Percentiles rank a stretch among this genome's conserved stretches.
phyloP scores from a whole-genome alignment of 2,888 invertebrate species.

The Odontomyia ornata region DNA sequence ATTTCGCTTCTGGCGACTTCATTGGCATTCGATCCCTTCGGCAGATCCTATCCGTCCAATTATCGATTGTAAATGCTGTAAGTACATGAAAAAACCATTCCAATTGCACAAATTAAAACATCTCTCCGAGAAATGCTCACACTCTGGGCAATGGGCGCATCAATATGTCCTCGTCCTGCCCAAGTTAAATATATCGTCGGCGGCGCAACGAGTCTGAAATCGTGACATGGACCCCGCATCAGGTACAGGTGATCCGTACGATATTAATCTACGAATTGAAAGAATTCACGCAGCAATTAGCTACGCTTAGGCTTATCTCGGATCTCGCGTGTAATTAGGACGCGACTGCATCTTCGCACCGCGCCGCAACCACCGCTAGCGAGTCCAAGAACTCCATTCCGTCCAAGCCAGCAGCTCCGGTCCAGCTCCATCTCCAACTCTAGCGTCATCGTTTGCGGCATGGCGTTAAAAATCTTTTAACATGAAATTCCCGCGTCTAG shows the following conservation, averaged over 20 bases:
- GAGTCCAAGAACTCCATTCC: not conserved
- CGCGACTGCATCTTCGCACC: not conserved
- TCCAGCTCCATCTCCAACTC: not conserved
- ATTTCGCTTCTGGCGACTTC: no score
- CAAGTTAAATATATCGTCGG: not conserved
- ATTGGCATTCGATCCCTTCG: no score
- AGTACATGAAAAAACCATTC: no score
- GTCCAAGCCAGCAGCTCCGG: no score
- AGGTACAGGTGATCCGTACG: constrained; percentile 25
- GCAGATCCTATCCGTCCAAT: no score
- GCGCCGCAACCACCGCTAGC: not conserved
- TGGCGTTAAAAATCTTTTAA: constrained; percentile 36
- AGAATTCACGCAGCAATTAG: constrained; percentile 38
- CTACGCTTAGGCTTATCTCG: constrained; percentile 33
- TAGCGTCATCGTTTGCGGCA: not conserved
- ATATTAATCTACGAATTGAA: constrained; percentile 38
- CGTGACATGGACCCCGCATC: constrained; percentile 3
- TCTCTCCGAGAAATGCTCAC: no score
- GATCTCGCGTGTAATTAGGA: constrained; percentile 35
- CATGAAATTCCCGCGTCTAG: constrained; percentile 30
- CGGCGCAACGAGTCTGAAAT: not conserved
- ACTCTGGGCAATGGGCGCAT: no score
- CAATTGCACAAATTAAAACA: no score
- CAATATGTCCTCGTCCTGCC: not conserved
- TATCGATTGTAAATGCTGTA: no score